Evolutionary conservation across 1,140 invertebrate genomes (phyloP).

Genomic region (Lordiphosa mommai): DNA sequence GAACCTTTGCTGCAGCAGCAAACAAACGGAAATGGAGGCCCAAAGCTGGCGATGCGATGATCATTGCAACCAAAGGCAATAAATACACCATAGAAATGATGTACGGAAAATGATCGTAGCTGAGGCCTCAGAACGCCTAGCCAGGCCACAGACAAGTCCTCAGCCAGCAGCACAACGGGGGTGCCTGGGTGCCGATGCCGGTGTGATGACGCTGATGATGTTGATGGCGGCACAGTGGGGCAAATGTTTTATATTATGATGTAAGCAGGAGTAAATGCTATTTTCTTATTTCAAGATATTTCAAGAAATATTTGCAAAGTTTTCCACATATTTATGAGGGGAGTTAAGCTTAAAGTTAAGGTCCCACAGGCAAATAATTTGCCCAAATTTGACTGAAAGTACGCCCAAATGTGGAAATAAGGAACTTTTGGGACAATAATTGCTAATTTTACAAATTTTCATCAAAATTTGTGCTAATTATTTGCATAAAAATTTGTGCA

Average conservation of each 20-base stretch:
- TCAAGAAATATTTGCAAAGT: neutral
- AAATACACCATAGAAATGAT: slow-evolving; percentile 77
- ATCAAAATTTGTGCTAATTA: too few species aligned
- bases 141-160: slow-evolving; percentile 14
- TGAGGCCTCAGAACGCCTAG: slow-evolving; percentile 28
- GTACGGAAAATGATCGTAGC: slow-evolving; percentile 71
- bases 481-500: too few species aligned
- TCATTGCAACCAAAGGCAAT: slow-evolving; percentile 64
- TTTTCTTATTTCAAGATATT: neutral
- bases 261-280: neutral
- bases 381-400: too few species aligned
- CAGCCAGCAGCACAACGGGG: slow-evolving; percentile 62
- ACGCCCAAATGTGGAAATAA: too few species aligned
- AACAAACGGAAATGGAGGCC: slow-evolving; percentile 63
- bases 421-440: too few species aligned
- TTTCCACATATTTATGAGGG: too few species aligned
- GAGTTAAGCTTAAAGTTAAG: too few species aligned
- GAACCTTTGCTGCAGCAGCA: neutral
- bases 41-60: slow-evolving; percentile 44
- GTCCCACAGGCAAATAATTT: too few species aligned
- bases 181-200: slow-evolving; percentile 39
- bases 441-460: too few species aligned
- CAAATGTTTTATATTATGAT: neutral
- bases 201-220: slow-evolving; percentile 21
- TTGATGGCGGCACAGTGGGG: slow-evolving; percentile 48